A percentile compares a stretch with the other conserved stretches of the same genome.
phyloP scores from a whole-genome alignment of 2,888 invertebrate genomes.

The Leptopilina syphax region DNA sequence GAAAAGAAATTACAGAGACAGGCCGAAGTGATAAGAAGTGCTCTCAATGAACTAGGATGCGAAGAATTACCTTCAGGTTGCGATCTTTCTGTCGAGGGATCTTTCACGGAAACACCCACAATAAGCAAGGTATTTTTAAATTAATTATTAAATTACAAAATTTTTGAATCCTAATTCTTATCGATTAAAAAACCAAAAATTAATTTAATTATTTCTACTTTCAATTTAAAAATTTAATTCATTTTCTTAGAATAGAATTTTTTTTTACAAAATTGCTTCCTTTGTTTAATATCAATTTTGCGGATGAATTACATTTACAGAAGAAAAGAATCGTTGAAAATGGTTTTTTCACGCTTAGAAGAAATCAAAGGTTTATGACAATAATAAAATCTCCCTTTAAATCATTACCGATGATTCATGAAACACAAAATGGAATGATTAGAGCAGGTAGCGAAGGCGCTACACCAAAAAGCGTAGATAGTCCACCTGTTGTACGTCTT shows the following conservation, averaged over 20 bases:
- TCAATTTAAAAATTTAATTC: no score
- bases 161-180: no score
- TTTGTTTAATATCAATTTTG: constrained; percentile 1
- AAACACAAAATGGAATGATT: constrained; percentile 70
- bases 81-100: constrained; percentile 80
- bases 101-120: constrained; percentile 70
- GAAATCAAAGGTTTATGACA: constrained; percentile 71
- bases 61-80: constrained; percentile 92
- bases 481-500: constrained; percentile 71
- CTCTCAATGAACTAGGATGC: constrained; percentile 91
- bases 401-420: constrained; percentile 71
- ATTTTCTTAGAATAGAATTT: no score
- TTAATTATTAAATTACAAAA: not conserved
- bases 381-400: constrained; percentile 73
- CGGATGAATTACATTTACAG: constrained; percentile 66
- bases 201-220: no score
- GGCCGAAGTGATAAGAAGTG: constrained; percentile 89
- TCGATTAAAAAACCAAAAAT: no score
- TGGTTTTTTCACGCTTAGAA: constrained; percentile 72
- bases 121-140: constrained; percentile 66
- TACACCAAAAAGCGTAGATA: constrained; percentile 64
- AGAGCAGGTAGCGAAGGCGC: constrained; percentile 73
- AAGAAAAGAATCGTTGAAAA: constrained; percentile 70
- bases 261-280: no score
- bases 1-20: constrained; percentile 90